Evolutionary conservation across 2,888 invertebrate genomes (phyloP).

Genomic region (Andrena minutula): DNA sequence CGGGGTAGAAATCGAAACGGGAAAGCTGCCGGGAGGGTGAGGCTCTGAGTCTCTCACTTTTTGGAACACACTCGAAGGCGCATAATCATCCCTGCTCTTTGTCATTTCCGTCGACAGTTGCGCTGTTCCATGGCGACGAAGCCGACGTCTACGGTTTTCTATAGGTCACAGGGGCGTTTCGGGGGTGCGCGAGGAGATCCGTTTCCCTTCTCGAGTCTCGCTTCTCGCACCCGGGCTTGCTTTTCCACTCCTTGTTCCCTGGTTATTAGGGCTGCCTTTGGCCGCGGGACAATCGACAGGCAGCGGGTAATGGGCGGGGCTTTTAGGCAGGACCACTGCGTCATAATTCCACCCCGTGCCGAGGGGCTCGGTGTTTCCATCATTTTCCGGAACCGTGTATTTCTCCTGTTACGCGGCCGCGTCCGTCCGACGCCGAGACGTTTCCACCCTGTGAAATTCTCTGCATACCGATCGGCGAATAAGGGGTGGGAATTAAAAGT

Average conservation of each 20-base stretch:
- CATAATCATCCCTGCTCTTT: conserved; percentile 69
- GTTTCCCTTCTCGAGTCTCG: conserved; percentile 70
- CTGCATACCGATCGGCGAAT: neutral
- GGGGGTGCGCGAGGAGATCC: conserved; percentile 62
- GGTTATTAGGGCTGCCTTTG: conserved; percentile 81
- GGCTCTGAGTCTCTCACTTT: conserved; percentile 29
- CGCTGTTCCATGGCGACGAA: conserved; percentile 71
- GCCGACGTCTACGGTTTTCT: conserved; percentile 66
- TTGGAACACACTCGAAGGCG: conserved; percentile 31
- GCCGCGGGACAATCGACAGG: conserved; percentile 80
- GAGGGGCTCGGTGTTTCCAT: conserved; percentile 41
- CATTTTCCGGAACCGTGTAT: conserved; percentile 46
- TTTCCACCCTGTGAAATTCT: neutral
- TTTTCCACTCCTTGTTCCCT: conserved; percentile 75
- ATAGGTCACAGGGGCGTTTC: conserved; percentile 76
- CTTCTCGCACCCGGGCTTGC: conserved; percentile 71
- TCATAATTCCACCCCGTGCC: conserved; percentile 54
- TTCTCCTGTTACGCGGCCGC: conserved; percentile 23
- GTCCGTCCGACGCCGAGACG: neutral
- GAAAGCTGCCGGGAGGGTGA: neutral
- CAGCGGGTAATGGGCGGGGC: conserved; percentile 80
- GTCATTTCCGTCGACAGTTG: conserved; percentile 79
- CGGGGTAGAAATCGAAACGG: conserved; percentile 36
- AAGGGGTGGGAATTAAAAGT: neutral
- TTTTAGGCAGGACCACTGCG: conserved; percentile 58